These are phyloP conservation scores for Hypsopygia costalis DNA, from an alignment of 2,888 invertebrate genomes.

Conservation along the genomic window DNA sequence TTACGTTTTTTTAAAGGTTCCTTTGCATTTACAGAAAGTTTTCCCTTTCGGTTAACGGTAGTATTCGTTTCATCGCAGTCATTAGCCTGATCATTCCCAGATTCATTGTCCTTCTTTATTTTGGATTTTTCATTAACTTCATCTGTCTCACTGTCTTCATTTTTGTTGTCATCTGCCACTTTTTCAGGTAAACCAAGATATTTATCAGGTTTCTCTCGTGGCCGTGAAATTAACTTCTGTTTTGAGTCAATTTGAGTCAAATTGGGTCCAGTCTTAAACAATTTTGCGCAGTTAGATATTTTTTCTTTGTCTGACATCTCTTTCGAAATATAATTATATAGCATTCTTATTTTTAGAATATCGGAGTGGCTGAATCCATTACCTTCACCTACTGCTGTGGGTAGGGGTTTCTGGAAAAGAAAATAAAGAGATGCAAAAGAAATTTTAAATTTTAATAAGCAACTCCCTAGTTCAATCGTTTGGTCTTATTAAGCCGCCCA, in stretches of 20 bases:
- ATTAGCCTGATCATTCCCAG: no score
- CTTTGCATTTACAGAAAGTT: no score
- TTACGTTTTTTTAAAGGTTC: no score
- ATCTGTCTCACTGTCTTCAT: no score
- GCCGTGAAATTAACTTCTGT: constrained; percentile 10
- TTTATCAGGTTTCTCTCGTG: constrained; percentile 35
- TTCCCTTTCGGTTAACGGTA: no score
- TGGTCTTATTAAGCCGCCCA: no score
- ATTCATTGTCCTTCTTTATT: no score
- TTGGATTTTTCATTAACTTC: no score
- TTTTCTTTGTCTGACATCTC: constrained; percentile 21
- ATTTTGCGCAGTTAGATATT: constrained; percentile 37
- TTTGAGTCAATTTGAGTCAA: constrained; percentile 17
- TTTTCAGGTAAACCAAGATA: constrained; percentile 28
- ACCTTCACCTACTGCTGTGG: constrained; percentile 17
- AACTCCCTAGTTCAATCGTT: no score
- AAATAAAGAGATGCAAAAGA: no score
- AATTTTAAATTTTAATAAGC: no score
- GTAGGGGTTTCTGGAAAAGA: neutral
- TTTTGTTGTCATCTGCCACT: neutral
- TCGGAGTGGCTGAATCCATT: constrained; percentile 35
- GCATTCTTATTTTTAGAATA: constrained; percentile 47
- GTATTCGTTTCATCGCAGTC: no score
- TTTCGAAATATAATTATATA: constrained; percentile 44
- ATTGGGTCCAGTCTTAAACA: constrained; percentile 38